Evolutionary conservation across 2,113 vertebrate species (phyloP), one percentile per base, ranked within the genome.

Genomic region (Sapajus apella): DNA sequence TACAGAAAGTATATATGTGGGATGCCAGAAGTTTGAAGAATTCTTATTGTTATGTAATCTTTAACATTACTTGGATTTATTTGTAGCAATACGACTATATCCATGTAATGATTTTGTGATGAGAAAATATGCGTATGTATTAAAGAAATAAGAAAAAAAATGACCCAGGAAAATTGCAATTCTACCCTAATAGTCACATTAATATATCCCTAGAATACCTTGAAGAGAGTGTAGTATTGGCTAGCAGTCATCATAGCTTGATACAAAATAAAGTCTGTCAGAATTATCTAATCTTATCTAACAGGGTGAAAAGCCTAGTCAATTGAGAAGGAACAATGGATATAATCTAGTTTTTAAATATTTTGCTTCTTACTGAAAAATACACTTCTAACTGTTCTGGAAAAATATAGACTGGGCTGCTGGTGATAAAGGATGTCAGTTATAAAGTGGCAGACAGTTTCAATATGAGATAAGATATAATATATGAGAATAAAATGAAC

Each of bases 281-380:
- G 20, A 80, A 20, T 97, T n/a, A 95, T 86, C 66, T 37, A 43
- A 81, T 95, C 40, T 89, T 92, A 37, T 47, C 73, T 93, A 90
- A 89, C 27, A 79, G 13, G 14, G 25, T 92, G 40, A 88, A 94
- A 97, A 92, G 2, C 12, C 35, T 93, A 50, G 50, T 83, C 23
- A 81, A 0, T 84, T 92, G 83, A 73, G 27, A n/a, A 87, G 13
- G 27, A 72, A 82, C 35, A 85, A 47, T 90, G 45, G 18, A 32
- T 88, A 66, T 90, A 80, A 55, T 95, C 25, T 76, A 13, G 47
- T 73, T 95, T 96, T 84, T 87, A 80, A 97, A 37, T 95, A 89
- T 66, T 94, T 92, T 76, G 30, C 14, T 92, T 91, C 43, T 96
- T 76, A 56, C 2, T 90, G n/a, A 66, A 87, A 83, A 92, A 83